Base-by-base conservation (phyloP, 2,113 vertebrate species). In the Galeopterus variegatus region DNA sequence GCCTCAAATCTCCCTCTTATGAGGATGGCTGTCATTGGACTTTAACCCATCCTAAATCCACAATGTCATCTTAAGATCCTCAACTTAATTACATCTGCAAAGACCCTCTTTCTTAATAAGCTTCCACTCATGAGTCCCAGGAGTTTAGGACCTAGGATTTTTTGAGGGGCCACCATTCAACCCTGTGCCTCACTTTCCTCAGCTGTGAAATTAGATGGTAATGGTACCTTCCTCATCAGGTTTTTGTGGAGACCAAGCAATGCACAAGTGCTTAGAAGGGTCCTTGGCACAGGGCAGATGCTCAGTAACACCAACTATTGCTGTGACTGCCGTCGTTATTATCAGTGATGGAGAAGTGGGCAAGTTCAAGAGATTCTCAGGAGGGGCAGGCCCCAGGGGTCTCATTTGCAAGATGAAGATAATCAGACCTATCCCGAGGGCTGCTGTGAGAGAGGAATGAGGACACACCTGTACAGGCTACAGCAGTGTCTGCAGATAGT, bases 391-490 rank as follows among this genome's bases (percentile, higher is more conserved):
- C 26, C 26, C 33, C 10, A 13, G 70, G 65, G 33, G 28, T 50
- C 89, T 70, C 3, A 0, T n/a, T 23, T 31, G 36, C 24, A n/a
- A 6, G 10, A 23, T 10, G 24, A 41, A 18, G 48, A 19, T 12
- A 21, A 36, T 21, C 12, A 54, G 31, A 36, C n/a, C 64, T 26
- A 13, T 15, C 6, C 1, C 17, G 26, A 11, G 17, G 1, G 76
- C 4, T 11, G 0, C 10, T 0, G 2, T 3, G 6, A 67, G 41
- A 28, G 28, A 50, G 60, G 18, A 31, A 14, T 3, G 28, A 19
- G 82, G 28, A 23, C 41, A 33, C 41, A 8, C 3, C 31, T 21
- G 26, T 18, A 6, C 41, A 65, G 41, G 11, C 60, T 19, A 10
- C 56, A 6, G 45, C 18, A 31, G 15, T 7, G 56, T 48, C 45